phyloP scores from a whole-genome alignment of 1,140 invertebrate genomes.

The Drosophila erecta region DNA sequence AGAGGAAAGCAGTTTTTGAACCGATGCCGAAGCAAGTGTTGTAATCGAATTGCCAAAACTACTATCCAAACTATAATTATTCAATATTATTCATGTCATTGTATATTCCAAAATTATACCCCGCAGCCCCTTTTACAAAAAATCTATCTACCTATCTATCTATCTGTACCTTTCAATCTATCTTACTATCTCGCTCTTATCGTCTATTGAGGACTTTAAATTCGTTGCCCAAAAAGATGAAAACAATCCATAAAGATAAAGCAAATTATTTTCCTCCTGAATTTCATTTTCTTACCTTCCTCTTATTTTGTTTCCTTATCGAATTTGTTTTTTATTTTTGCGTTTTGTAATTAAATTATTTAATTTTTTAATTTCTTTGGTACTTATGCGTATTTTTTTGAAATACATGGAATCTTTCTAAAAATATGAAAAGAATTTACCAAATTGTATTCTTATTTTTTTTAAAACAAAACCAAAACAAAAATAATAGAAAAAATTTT shows the following conservation, averaged over 20 bases:
- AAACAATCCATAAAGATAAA: conserved; percentile 26
- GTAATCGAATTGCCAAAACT: conserved; percentile 21
- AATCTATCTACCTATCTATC: conserved; percentile 27
- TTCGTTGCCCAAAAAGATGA: conserved; percentile 23
- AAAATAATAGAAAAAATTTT: conserved; percentile 41
- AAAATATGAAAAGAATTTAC: conserved; percentile 38
- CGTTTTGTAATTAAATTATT: conserved; percentile 38
- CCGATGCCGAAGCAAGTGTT: conserved; percentile 30
- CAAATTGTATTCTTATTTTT: conserved; percentile 35
- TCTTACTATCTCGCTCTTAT: conserved; percentile 27
- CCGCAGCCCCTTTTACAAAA: conserved; percentile 23
- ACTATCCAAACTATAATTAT: conserved; percentile 45
- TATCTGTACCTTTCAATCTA: conserved; percentile 24
- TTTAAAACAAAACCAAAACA: conserved; percentile 34
- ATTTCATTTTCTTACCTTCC: conserved; percentile 1
- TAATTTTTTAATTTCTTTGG: conserved; percentile 43
- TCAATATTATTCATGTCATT: conserved; percentile 64
- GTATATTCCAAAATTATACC: conserved; percentile 65
- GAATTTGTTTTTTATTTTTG: conserved; percentile 20
- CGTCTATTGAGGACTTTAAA: conserved; percentile 43
- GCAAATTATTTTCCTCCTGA: conserved; percentile 26
- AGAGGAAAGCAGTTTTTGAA: conserved; percentile 34
- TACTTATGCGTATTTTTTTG: conserved; percentile 22
- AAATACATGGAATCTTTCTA: conserved; percentile 31
- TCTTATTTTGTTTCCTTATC: conserved; percentile 15